phyloP scores from a whole-genome alignment of 2,888 invertebrate species.

The Busseola fusca region DNA sequence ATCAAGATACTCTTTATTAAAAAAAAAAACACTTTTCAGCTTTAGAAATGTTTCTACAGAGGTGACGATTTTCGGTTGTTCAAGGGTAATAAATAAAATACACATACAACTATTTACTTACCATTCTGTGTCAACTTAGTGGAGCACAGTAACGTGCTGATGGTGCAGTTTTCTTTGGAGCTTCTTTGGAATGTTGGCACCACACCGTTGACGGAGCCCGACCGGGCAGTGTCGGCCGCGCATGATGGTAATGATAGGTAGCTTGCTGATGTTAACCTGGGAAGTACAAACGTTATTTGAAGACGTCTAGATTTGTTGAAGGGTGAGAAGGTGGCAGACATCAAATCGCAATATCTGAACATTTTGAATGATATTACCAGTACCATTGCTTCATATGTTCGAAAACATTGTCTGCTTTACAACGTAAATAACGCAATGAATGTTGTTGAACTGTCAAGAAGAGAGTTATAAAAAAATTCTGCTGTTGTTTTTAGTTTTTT shows the following conservation, averaged over 20 bases:
- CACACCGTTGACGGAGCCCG: slow-evolving; percentile 81
- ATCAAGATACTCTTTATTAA: not conserved
- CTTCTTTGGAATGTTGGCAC: slow-evolving; percentile 92
- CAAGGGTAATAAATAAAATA: not conserved
- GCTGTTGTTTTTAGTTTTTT: too few species aligned
- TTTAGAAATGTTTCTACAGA: not conserved
- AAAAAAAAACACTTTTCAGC: not conserved
- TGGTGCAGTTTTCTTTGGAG: slow-evolving; percentile 94
- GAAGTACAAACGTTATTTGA: not conserved
- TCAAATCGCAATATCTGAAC: not conserved
- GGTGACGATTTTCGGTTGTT: not conserved
- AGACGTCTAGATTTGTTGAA: not conserved
- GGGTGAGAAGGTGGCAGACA: not conserved
- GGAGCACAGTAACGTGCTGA: slow-evolving; percentile 96
- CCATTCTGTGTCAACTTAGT: slow-evolving; percentile 99
- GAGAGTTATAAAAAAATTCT: too few species aligned
- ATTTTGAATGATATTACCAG: too few species aligned
- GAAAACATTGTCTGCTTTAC: too few species aligned
- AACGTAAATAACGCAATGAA: too few species aligned
- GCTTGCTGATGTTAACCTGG: slow-evolving; percentile 87
- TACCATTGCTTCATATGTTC: too few species aligned
- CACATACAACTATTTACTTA: not conserved
- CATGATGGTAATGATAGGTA: slow-evolving; percentile 91
- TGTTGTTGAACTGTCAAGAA: too few species aligned
- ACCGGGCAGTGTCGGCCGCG: slow-evolving; percentile 88